Percentiles rank a stretch among this genome's conserved stretches.
These are phyloP conservation scores for Halocynthia roretzi DNA, from an alignment of 23 tunicate genomes.

Conservation along the genomic window DNA sequence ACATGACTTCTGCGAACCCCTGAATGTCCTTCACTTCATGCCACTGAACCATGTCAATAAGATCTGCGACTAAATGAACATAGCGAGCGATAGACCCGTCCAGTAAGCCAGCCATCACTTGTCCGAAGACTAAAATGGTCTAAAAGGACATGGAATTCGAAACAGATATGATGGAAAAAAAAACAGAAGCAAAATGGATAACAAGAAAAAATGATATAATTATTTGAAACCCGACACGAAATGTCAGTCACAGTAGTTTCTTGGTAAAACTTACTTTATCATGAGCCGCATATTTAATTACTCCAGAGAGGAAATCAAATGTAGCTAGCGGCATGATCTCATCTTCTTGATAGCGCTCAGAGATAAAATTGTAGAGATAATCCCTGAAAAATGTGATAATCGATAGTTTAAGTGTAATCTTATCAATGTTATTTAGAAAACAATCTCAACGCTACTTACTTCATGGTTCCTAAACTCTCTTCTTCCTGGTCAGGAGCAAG, in stretches of 20 bases:
- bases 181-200: not conserved
- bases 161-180: not conserved
- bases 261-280: conserved; percentile 50
- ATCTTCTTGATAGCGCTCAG: conserved; percentile 83
- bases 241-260: not conserved
- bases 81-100: conserved; percentile 72
- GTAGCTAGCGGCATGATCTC: conserved; percentile 81
- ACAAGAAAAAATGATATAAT: conserved; percentile 36
- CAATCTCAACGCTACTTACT: conserved; percentile 16
- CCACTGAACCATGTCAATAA: conserved; percentile 67
- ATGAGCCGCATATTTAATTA: conserved; percentile 68
- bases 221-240: not conserved
- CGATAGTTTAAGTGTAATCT: too few relatives aligned
- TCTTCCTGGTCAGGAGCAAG: conserved; percentile 34
- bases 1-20: conserved; percentile 43
- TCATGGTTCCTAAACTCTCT: conserved; percentile 35
- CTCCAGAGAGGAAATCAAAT: conserved; percentile 66
- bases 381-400: conserved; percentile 33
- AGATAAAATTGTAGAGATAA: conserved; percentile 73
- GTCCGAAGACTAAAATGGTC: conserved; percentile 51
- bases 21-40: conserved; percentile 47
- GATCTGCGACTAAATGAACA: conserved; percentile 60
- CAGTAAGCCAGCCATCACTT: conserved; percentile 40
- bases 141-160: not conserved
- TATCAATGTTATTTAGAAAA: not conserved